Percentiles rank a stretch among this genome's conserved stretches.
phyloP scores from a whole-genome alignment of 2,113 vertebrate species.

The Taurulus bubalis region DNA sequence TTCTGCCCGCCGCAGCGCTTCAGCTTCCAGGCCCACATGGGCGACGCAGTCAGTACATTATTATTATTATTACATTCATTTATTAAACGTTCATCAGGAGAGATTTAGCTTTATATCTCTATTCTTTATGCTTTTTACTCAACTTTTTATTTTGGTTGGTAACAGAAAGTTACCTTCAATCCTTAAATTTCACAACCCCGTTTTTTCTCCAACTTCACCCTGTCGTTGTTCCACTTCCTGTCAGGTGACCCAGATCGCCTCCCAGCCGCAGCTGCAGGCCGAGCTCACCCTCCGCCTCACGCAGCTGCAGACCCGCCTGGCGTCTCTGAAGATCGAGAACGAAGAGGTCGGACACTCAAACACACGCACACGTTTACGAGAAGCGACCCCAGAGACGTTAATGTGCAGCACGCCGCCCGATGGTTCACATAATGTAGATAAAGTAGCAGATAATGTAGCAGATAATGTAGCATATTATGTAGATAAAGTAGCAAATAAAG shows the following conservation, averaged over 20 bases:
- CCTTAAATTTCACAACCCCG: too few relatives aligned
- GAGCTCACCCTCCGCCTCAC: conserved; percentile 95
- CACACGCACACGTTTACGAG: too few relatives aligned
- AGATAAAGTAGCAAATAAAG: too few relatives aligned
- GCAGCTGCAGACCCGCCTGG: conserved; percentile 94
- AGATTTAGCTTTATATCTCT: neutral
- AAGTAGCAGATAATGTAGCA: too few relatives aligned
- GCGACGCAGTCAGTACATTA: conserved; percentile 89
- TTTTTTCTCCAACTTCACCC: too few relatives aligned
- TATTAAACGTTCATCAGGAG: neutral
- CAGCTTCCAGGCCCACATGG: conserved; percentile 97
- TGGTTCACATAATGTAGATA: too few relatives aligned
- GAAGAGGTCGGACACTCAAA: conserved; percentile 90
- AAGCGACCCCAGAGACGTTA: too few relatives aligned
- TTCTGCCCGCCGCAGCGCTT: conserved; percentile 97
- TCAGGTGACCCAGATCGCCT: conserved; percentile 95
- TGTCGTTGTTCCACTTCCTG: too few relatives aligned
- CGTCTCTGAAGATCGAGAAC: conserved; percentile 97
- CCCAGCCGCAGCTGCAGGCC: conserved; percentile 94
- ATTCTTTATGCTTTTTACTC: neutral
- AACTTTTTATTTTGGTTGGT: too few relatives aligned
- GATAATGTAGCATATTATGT: too few relatives aligned
- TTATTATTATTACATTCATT: neutral
- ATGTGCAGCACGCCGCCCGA: neutral
- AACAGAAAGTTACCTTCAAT: too few relatives aligned